Percentiles rank a stretch among this genome's conserved stretches.
phyloP scores from a whole-genome alignment of 2,888 invertebrate genomes.

The Platycheirus rosarum region DNA sequence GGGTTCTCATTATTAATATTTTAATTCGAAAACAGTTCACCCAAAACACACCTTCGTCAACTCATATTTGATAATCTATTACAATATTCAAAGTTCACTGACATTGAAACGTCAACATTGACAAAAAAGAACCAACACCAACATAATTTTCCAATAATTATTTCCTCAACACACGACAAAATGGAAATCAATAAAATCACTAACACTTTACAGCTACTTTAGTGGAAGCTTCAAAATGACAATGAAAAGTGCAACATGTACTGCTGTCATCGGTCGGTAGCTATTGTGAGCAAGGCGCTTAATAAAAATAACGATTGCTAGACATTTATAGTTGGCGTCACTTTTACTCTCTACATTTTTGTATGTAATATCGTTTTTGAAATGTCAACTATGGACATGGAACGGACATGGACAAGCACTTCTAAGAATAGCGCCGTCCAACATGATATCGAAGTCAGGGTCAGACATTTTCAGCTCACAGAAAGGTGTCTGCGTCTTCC shows the following conservation, averaged over 20 bases:
- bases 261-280: not conserved
- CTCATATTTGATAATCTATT: constrained; percentile 23
- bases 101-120: constrained; percentile 47
- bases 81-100: constrained; percentile 28
- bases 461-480: constrained; percentile 10
- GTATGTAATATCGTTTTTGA: not conserved
- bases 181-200: constrained; percentile 30
- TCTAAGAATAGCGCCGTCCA: constrained; percentile 25
- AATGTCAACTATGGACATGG: not conserved
- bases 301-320: not conserved
- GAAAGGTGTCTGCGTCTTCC: not conserved
- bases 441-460: constrained; percentile 2
- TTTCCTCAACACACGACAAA: not conserved
- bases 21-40: constrained; percentile 3
- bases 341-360: constrained; percentile 56
- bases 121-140: constrained; percentile 27
- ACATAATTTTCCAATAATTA: constrained; percentile 27
- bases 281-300: constrained; percentile 12
- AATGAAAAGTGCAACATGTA: constrained; percentile 25
- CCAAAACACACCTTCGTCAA: constrained; percentile 11
- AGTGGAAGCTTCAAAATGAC: constrained; percentile 41
- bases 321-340: constrained; percentile 8
- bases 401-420: constrained; percentile 34
- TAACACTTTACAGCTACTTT: constrained; percentile 32
- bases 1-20: not conserved